Evolutionary conservation across 2,797 vertebrate genomes (phyloP).

Genomic region (Adelosebastes latens): DNA sequence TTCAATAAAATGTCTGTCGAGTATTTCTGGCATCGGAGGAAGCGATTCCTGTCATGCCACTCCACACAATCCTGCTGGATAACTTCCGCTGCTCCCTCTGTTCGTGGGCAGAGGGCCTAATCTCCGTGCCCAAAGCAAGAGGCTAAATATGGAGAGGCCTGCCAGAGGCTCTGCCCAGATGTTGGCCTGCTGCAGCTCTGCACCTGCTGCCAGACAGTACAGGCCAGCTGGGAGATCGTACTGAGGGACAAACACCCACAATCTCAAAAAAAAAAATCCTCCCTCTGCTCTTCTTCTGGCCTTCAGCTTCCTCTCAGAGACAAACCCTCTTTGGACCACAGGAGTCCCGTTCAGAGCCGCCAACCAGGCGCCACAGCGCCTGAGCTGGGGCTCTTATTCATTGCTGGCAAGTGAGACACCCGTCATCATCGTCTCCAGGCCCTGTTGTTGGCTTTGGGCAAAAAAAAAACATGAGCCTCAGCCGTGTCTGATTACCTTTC

Average conservation of each 20-base stretch:
- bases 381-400: conserved; percentile 47
- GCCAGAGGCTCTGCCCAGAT: conserved; percentile 75
- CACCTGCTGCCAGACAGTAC: conserved; percentile 76
- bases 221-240: conserved; percentile 55
- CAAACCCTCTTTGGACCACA: conserved; percentile 16
- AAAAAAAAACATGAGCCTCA: neutral
- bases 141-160: conserved; percentile 74
- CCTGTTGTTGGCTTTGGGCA: conserved; percentile 33
- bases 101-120: conserved; percentile 61
- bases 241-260: conserved; percentile 28
- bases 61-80: conserved; percentile 64
- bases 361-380: conserved; percentile 55
- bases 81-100: conserved; percentile 70
- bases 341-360: conserved; percentile 27
- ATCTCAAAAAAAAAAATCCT: neutral
- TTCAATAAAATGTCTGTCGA: conserved; percentile 22
- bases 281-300: conserved; percentile 35
- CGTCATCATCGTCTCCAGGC: conserved; percentile 34
- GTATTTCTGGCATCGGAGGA: conserved; percentile 23
- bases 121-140: conserved; percentile 58
- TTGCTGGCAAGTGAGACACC: conserved; percentile 55
- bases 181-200: conserved; percentile 64
- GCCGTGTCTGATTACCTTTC: conserved; percentile 65
- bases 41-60: conserved; percentile 70
- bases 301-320: conserved; percentile 40